phyloP scores from a whole-genome alignment of 1,140 invertebrate species.

The Phymastichus coffea region DNA sequence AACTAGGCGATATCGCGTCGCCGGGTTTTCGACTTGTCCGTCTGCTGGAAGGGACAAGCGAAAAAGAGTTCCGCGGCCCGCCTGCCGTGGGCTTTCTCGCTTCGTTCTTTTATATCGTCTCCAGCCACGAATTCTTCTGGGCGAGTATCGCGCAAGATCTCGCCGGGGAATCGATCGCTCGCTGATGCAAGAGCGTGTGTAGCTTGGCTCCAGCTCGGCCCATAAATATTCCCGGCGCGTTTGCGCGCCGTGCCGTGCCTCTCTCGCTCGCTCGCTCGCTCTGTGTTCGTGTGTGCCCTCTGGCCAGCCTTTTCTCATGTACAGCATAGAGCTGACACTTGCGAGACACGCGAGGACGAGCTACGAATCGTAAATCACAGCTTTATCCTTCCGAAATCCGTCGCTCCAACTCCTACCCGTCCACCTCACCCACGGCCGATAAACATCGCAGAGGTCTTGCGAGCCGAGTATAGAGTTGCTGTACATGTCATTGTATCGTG shows the following conservation, averaged over 20 bases:
- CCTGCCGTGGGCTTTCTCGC: not conserved
- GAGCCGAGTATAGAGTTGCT: too few relatives aligned
- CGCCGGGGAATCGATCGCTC: slow-evolving; percentile 31
- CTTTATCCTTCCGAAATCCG: slow-evolving; percentile 27
- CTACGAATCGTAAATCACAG: slow-evolving; percentile 43
- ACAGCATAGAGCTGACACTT: slow-evolving; percentile 36
- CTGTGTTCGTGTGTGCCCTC: not conserved
- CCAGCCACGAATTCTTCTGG: slow-evolving; percentile 16
- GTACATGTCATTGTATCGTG: too few relatives aligned
- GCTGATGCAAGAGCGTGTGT: too few relatives aligned
- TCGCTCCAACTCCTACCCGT: not conserved
- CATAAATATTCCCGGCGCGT: slow-evolving; percentile 29
- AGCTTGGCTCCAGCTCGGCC: too few relatives aligned
- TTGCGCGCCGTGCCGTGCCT: not conserved
- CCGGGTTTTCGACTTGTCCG: too few relatives aligned
- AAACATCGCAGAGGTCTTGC: too few relatives aligned
- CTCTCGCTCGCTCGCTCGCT: not conserved
- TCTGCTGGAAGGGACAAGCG: too few relatives aligned
- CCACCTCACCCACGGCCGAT: slow-evolving; percentile 3
- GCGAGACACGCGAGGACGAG: slow-evolving; percentile 37
- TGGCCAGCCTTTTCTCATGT: slow-evolving; percentile 30
- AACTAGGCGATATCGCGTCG: too few relatives aligned
- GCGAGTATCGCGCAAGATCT: slow-evolving; percentile 32
- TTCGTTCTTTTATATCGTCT: not conserved
- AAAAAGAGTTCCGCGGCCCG: not conserved